Conservation (phyloP, 2,888 invertebrate species). For the Cephonodes hylas region DNA sequence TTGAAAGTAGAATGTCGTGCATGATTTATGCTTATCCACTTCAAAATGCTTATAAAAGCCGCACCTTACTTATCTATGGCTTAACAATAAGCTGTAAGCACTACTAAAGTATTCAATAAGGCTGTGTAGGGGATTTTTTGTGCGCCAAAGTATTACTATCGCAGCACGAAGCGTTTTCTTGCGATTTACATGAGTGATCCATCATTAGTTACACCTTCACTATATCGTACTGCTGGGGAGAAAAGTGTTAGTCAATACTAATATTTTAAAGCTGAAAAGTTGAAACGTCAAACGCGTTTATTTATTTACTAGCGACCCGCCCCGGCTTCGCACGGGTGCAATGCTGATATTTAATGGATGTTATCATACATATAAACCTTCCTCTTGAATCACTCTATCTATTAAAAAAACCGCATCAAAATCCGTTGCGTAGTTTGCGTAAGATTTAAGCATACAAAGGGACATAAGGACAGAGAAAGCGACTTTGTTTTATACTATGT, state of each 20-base stretch:
- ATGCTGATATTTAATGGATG: too few relatives aligned
- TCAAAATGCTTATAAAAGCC: neutral
- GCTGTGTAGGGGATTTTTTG: constrained; percentile 10
- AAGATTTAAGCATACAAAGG: too few relatives aligned
- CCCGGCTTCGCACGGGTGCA: too few relatives aligned
- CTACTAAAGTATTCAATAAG: neutral
- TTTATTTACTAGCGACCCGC: too few relatives aligned
- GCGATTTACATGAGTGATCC: constrained; percentile 30
- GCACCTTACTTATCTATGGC: neutral
- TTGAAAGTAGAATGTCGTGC: neutral
- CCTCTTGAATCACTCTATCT: too few relatives aligned
- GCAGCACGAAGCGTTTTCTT: constrained; percentile 2
- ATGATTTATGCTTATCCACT: neutral
- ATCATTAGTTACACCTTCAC: constrained; percentile 36
- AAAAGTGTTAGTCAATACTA: constrained; percentile 14
- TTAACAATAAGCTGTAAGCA: neutral
- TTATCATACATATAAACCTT: too few relatives aligned
- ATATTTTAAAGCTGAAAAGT: neutral
- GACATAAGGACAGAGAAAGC: too few relatives aligned
- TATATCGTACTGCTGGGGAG: constrained; percentile 20
- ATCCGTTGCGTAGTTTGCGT: too few relatives aligned
- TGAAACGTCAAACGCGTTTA: neutral
- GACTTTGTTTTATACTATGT: too few relatives aligned
- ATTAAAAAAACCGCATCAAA: too few relatives aligned
- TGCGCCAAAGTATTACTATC: constrained; percentile 13